Evolutionary conservation across 1,140 invertebrate species (phyloP).

Genomic region (Venturia canescens): DNA sequence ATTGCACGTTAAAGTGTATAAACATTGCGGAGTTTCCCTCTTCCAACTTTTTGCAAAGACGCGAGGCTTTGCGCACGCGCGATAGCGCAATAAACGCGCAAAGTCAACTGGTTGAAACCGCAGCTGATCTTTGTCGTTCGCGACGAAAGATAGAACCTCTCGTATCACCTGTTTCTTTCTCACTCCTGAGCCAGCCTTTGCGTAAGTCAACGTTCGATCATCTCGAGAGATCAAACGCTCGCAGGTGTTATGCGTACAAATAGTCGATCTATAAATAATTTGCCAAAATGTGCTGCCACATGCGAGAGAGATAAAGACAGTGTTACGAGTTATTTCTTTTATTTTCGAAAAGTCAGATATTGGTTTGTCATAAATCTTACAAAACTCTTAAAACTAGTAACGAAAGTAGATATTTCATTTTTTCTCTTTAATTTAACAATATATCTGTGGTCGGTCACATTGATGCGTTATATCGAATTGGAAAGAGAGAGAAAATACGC

Average conservation of each 20-base stretch:
- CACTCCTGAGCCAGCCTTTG: constrained; percentile 34
- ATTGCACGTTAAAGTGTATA: not conserved
- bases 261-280: not conserved
- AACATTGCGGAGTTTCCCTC: not conserved
- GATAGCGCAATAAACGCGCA: constrained; percentile 33
- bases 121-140: constrained; percentile 21
- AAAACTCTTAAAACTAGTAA: no score
- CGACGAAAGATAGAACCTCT: constrained; percentile 35
- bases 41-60: not conserved
- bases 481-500: no score
- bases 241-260: not conserved
- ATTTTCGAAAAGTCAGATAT: no score
- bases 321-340: no score
- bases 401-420: no score
- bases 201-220: constrained; percentile 53
- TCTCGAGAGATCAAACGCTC: constrained; percentile 40
- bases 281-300: not conserved
- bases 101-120: constrained; percentile 37
- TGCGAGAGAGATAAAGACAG: not conserved
- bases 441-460: no score
- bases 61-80: not conserved
- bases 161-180: not conserved
- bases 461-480: no score
- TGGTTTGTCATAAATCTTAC: no score
- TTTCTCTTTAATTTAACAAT: no score